Evolutionary conservation across 2,797 vertebrate genomes (phyloP), one percentile per base, ranked within the genome.

Genomic region (Telmatherina bonti): DNA sequence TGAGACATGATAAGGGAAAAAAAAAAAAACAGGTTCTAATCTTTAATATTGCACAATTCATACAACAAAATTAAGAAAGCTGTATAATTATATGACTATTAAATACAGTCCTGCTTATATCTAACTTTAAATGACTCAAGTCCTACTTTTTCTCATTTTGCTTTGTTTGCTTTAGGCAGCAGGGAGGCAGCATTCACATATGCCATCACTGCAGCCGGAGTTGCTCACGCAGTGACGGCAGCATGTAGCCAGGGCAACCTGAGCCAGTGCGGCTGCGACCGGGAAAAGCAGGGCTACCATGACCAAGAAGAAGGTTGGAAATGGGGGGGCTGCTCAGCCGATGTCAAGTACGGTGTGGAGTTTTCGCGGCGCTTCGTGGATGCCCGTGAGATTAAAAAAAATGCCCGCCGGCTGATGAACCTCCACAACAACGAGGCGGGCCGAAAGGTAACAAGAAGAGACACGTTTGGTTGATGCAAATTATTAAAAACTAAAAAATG

Each of bases 351-450:
- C 2, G 98, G 98, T 74, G 95, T 99, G 67, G 97, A 99, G 87
- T 99, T 99, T 94, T 99, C 98, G 60, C 94, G 96, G 52, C 97
- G 96, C 89, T 99, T 99, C 72, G 97, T 99, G 57, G 98, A 99
- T 24, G 97, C 98, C 62, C 94, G 97, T 0, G 98, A 99, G 94
- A 97, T 99, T 76, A 97, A 96, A 94, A 98, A 99, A 92, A 99
- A 97, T 27, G 97, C 97, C 16, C 93, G 98, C 30, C 95, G 97
- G 70, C 96, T 99, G 82, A 99, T 99, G 98, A 99, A 99, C 94
- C 96, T 99, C 76, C 98, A 99, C 95, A 99, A 99, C 93, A 99
- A 99, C 16, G 97, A 99, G 90, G 97, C 97, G 1, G 98, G 97
- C 87, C 94, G 98, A 92, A 99, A 99, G 97, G 98, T 99, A 95